Evolutionary conservation across 2,113 vertebrate genomes (phyloP).

Genomic region (Quiscalus mexicanus): DNA sequence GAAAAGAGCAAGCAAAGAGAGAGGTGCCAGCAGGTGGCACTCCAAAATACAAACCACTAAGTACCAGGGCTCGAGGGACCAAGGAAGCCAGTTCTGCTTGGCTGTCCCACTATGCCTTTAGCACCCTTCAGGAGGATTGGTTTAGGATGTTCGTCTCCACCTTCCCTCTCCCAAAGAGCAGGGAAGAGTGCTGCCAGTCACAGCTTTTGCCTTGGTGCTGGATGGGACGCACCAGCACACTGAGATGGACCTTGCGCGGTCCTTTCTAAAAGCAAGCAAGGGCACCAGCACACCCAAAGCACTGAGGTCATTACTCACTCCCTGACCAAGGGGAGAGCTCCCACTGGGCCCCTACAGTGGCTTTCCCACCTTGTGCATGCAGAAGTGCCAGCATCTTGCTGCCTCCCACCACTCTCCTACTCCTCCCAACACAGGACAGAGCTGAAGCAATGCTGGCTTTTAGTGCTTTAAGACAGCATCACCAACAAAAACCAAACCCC

Average conservation of each 20-base stretch:
- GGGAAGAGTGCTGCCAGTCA: not conserved
- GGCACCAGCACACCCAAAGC: not conserved
- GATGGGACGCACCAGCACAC: not conserved
- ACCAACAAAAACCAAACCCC: not conserved
- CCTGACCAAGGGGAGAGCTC: not conserved
- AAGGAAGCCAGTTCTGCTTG: not conserved
- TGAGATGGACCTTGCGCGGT: not conserved
- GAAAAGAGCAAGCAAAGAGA: not conserved
- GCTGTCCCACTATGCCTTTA: not conserved
- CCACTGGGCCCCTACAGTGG: not conserved
- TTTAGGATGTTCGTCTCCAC: not conserved
- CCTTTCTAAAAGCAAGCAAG: not conserved
- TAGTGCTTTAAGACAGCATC: not conserved
- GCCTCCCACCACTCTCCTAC: not conserved
- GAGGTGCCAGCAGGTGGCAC: conserved; percentile 46
- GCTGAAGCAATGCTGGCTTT: not conserved
- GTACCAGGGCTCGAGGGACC: not conserved
- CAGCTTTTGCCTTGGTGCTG: not conserved
- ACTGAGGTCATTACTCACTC: not conserved
- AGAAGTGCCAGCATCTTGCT: not conserved
- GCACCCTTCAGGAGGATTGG: not conserved
- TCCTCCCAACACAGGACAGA: not conserved
- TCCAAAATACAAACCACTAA: not conserved
- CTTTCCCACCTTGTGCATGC: not conserved
- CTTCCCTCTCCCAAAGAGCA: not conserved